These are phyloP conservation scores for Aphaenogaster rudis DNA, from an alignment of 1,140 invertebrate genomes.

Conservation along the genomic window DNA sequence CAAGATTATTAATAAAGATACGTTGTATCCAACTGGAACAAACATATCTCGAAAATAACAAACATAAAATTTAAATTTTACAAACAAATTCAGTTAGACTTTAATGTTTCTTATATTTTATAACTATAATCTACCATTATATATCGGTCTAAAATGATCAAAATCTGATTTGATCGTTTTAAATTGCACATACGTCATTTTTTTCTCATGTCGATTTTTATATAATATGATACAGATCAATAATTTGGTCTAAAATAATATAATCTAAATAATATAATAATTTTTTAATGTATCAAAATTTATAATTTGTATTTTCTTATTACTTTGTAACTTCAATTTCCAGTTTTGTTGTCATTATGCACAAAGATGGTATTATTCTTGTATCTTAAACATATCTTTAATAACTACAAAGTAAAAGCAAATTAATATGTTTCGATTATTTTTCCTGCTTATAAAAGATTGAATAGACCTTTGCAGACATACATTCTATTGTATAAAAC, in stretches of 20 bases:
- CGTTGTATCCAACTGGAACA: not conserved
- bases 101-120: not conserved
- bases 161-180: not conserved
- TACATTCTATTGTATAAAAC: constrained; percentile 7
- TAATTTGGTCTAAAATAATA: not conserved
- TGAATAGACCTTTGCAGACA: not conserved
- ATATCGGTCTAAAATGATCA: not conserved
- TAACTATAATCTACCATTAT: not conserved
- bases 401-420: constrained; percentile 4
- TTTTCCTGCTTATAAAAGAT: not conserved
- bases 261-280: not conserved
- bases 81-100: not conserved
- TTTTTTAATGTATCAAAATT: not conserved
- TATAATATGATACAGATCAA: not conserved
- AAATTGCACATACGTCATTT: not conserved
- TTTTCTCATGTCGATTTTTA: not conserved
- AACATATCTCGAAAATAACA: constrained; percentile 26
- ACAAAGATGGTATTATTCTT: not conserved
- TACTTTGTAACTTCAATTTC: not conserved
- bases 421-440: not conserved
- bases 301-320: not conserved
- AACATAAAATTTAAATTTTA: constrained; percentile 20
- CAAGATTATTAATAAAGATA: constrained; percentile 28
- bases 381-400: not conserved
- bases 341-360: not conserved